Conservation (phyloP, 2,888 invertebrate species). For the Lottia gigantea region DNA sequence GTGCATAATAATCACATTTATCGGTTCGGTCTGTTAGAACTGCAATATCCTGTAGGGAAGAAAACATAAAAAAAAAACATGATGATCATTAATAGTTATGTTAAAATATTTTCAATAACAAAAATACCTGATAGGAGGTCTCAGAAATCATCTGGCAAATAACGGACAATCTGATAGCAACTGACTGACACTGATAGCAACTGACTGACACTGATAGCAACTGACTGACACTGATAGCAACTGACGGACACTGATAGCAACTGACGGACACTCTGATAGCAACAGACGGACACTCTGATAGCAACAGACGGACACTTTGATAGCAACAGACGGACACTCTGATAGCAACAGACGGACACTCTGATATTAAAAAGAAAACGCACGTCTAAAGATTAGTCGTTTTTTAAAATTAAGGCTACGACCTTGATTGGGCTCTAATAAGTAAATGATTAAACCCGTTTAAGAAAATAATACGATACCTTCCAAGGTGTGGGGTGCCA, state of each 20-base stretch:
- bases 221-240: background rate
- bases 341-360: background rate
- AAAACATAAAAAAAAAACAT: background rate
- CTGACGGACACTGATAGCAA: background rate
- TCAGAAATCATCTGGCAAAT: background rate
- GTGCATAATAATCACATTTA: conserved; percentile 57
- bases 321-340: background rate
- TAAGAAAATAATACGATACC: conserved; percentile 32
- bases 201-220: background rate
- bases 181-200: background rate
- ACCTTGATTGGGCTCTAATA: background rate
- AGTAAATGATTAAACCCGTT: too few species aligned
- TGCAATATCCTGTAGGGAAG: conserved; percentile 58
- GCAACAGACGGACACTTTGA: background rate
- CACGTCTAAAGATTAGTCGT: too few species aligned
- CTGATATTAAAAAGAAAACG: too few species aligned
- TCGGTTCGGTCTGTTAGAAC: conserved; percentile 61
- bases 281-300: background rate
- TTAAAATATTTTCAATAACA: too few species aligned
- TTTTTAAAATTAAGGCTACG: too few species aligned
- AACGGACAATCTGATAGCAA: background rate
- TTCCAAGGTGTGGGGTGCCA: conserved; percentile 67
- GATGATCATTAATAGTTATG: background rate
- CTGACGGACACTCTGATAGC: background rate
- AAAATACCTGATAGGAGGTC: too few species aligned